Conservation (phyloP, 92 coral and sea anemone species). For the Pocillopora meandrina region DNA sequence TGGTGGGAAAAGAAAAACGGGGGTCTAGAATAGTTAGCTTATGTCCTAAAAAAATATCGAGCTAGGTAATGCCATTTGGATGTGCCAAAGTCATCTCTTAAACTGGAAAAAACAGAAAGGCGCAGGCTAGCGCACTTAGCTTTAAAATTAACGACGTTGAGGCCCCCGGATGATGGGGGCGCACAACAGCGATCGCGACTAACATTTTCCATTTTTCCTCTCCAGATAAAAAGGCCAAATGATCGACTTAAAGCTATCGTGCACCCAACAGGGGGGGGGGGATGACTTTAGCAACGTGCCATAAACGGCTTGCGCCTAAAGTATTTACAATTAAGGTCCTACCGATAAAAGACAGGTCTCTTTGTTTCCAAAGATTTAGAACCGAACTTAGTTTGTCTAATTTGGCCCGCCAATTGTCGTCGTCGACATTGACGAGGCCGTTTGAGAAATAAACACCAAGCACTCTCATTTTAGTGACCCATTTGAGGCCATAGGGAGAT, state of each 20-base stretch:
- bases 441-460: background rate
- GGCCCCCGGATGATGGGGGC: background rate
- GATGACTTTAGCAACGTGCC: background rate
- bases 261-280: background rate
- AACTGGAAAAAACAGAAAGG: background rate
- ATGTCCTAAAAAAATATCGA: constrained; percentile 17
- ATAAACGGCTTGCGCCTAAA: background rate
- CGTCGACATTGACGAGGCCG: background rate
- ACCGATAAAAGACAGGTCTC: background rate
- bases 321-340: background rate
- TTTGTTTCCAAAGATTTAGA: background rate
- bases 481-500: constrained; percentile 2
- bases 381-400: background rate
- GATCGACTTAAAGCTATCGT: background rate
- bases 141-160: background rate
- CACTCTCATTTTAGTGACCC: background rate
- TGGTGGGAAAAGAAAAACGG: background rate
- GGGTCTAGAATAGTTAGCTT: background rate
- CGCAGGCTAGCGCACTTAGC: background rate
- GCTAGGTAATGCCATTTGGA: constrained; percentile 9
- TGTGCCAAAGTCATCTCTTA: background rate
- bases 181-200: constrained; percentile 2
- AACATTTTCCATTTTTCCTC: constrained; percentile 16
- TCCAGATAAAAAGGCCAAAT: constrained; percentile 26
- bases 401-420: constrained; percentile 32